These are phyloP conservation scores for Epinotia bilunana DNA, from an alignment of 2,888 invertebrate species.

Conservation along the genomic window DNA sequence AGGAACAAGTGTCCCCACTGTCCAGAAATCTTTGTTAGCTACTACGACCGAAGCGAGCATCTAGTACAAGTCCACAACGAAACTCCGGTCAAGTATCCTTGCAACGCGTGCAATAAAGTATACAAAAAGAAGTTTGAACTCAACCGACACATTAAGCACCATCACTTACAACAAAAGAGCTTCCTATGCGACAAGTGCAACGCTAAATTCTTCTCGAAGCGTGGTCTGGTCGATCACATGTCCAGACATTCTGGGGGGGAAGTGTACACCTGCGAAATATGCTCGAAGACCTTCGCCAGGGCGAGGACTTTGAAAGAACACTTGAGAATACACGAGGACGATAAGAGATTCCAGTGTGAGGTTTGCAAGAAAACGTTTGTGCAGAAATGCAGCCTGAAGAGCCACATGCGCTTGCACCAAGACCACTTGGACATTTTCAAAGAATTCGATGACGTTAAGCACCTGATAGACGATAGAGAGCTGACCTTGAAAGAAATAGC, in stretches of 20 bases:
- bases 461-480: slow-evolving; percentile 76
- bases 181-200: slow-evolving; percentile 76
- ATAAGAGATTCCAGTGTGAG: slow-evolving; percentile 73
- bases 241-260: slow-evolving; percentile 69
- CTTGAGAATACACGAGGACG: slow-evolving; percentile 70
- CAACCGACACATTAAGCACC: slow-evolving; percentile 76
- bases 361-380: slow-evolving; percentile 75
- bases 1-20: slow-evolving; percentile 80
- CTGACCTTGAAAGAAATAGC: slow-evolving; percentile 78
- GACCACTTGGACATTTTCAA: slow-evolving; percentile 80
- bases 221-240: slow-evolving; percentile 72
- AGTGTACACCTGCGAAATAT: slow-evolving; percentile 67
- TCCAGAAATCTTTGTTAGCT: slow-evolving; percentile 76
- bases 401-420: slow-evolving; percentile 73
- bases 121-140: slow-evolving; percentile 79
- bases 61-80: slow-evolving; percentile 73
- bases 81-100: slow-evolving; percentile 68
- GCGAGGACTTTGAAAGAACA: slow-evolving; percentile 72
- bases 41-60: slow-evolving; percentile 77
- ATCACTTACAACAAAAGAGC: slow-evolving; percentile 75
- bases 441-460: slow-evolving; percentile 80
- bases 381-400: slow-evolving; percentile 77
- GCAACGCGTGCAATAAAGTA: slow-evolving; percentile 76
- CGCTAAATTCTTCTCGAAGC: slow-evolving; percentile 76
- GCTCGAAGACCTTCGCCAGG: slow-evolving; percentile 70